These are phyloP conservation scores for Azemiops feae DNA, from an alignment of 2,113 vertebrate genomes.

Conservation along the genomic window DNA sequence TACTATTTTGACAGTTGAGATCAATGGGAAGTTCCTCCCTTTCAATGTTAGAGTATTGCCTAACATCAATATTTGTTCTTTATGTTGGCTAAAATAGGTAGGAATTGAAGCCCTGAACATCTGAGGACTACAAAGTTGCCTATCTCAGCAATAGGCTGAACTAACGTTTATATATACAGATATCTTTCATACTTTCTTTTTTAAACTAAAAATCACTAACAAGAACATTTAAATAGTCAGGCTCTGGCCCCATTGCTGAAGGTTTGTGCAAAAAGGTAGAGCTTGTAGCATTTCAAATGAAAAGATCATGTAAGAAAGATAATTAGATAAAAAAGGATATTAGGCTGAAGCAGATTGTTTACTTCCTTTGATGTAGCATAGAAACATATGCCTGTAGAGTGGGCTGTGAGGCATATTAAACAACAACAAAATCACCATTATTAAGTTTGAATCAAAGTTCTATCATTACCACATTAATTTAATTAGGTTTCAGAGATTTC, in stretches of 20 bases:
- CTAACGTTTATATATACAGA: neutral
- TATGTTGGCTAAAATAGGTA: neutral
- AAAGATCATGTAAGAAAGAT: constrained; percentile 67
- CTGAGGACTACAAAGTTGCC: neutral
- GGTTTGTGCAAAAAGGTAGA: constrained; percentile 59
- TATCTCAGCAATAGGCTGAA: neutral
- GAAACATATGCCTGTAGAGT: constrained; percentile 63
- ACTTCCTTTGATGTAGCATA: constrained; percentile 66
- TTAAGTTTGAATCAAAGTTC: constrained; percentile 67
- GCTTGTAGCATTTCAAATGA: constrained; percentile 60
- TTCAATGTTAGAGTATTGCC: neutral
- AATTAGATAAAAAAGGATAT: constrained; percentile 65
- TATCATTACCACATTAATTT: constrained; percentile 62
- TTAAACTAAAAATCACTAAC: constrained; percentile 21
- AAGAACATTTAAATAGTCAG: constrained; percentile 44
- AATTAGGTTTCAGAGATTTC: constrained; percentile 58
- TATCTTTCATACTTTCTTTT: neutral
- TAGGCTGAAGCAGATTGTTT: constrained; percentile 69
- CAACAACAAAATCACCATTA: constrained; percentile 56
- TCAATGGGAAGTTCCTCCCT: neutral
- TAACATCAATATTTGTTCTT: neutral
- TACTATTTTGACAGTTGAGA: neutral
- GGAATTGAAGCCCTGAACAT: neutral
- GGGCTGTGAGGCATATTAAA: constrained; percentile 61
- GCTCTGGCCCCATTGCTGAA: constrained; percentile 34